Evolutionary conservation across 1,140 invertebrate species (phyloP).

Genomic region (Penaeus chinensis): DNA sequence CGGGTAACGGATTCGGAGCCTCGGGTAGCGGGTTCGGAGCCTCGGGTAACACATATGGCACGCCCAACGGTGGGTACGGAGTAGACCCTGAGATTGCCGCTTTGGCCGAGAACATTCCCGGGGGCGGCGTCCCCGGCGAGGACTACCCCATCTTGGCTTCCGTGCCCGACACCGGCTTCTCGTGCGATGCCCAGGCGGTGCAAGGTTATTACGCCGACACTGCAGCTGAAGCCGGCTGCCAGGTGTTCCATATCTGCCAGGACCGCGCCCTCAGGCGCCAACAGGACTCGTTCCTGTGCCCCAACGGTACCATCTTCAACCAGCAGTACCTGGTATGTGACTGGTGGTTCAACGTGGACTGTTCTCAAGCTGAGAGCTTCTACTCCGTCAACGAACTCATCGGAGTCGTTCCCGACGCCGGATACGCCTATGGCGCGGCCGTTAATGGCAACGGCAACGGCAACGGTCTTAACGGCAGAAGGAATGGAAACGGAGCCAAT

Average conservation of each 20-base stretch:
- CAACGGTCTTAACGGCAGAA: background rate
- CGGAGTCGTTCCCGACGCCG: background rate
- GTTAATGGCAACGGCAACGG: constrained; percentile 19
- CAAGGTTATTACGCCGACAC: constrained; percentile 13
- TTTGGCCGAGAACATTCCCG: background rate
- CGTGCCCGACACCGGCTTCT: constrained; percentile 3
- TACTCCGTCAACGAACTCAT: constrained; percentile 23
- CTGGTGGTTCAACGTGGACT: constrained; percentile 29
- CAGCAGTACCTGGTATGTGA: constrained; percentile 12
- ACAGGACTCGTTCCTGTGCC: constrained; percentile 7
- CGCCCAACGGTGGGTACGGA: background rate
- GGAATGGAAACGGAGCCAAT: constrained; percentile 3
- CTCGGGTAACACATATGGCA: too few species aligned
- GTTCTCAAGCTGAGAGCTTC: constrained; percentile 6
- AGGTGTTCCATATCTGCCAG: constrained; percentile 13
- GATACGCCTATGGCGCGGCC: too few species aligned
- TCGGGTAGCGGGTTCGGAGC: too few species aligned
- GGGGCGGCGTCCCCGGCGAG: constrained; percentile 2
- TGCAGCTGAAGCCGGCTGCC: constrained; percentile 11
- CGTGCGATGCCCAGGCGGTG: background rate
- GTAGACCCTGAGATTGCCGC: background rate
- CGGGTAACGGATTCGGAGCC: too few species aligned
- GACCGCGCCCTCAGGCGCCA: background rate
- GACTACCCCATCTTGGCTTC: constrained; percentile 5
- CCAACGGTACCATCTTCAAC: constrained; percentile 11